Evolutionary conservation across 2,797 vertebrate genomes (phyloP), one percentile per base, ranked within the genome.

Genomic region (Cyclura pinguis): DNA sequence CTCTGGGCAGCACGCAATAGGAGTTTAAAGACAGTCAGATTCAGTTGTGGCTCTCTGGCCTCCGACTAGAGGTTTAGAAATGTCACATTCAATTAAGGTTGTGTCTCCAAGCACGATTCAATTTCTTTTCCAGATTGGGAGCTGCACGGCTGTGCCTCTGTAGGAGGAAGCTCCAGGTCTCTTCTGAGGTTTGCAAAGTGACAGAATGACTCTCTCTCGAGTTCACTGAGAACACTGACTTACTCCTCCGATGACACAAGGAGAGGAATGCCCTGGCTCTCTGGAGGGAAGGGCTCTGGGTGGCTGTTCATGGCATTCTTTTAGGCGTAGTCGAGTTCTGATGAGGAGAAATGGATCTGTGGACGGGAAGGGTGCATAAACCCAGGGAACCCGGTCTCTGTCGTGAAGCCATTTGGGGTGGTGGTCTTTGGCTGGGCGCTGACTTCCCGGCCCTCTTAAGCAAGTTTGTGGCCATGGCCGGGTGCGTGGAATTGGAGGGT

Each of bases 151-250:
- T 2, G 64, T 82, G 42, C 93, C 88, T 92, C 90, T 69, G 38
- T 88, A 84, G 90, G 85, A 88, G 50, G 86, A 91, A 67, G 73
- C 88, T 32, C 29, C 87, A 50, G 38, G 90, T 91, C 89, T 89
- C 91, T 94, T 92, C 55, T 88, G 85, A 89, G 90, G 88, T 88
- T 89, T 80, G 87, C 89, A 57, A 81, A 87, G 91, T 84, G 91
- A 42, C 81, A 88, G 91, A 91, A 94, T 94, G 83, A 92, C 94
- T 74, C 86, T 74, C 86, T 69, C 95, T 93, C 95, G 94, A 89
- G 67, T 94, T 91, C 93, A 82, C 93, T 81, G 93, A 18, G 80
- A 92, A 84, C 9, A 0, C 88, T 96, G 96, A 91, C 90, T 96
- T 91, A 93, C 84, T 93, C 91, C 92, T 94, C 89, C 92, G 91